These are phyloP conservation scores for Boleophthalmus pectinirostris DNA, from an alignment of 2,113 vertebrate genomes.

Conservation along the genomic window DNA sequence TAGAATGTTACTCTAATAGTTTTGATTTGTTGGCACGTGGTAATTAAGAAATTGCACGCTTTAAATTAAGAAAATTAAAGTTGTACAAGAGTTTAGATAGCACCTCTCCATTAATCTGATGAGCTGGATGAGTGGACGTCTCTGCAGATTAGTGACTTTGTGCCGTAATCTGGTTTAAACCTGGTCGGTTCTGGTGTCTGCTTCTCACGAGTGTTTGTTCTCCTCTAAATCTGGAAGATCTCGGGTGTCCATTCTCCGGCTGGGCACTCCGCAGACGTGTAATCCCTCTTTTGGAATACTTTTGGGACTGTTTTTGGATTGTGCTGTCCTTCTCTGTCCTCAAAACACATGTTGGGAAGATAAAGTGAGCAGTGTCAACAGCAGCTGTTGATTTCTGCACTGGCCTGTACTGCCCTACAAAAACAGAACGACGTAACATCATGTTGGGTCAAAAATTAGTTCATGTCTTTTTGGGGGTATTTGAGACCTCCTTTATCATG, in stretches of 20 bases:
- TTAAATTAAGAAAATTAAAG: no score
- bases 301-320: background rate
- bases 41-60: no score
- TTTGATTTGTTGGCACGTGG: no score
- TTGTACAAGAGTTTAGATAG: no score
- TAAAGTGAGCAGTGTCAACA: conserved; percentile 55
- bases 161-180: conserved; percentile 72
- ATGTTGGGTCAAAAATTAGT: no score
- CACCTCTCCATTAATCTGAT: conserved; percentile 4
- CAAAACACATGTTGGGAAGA: conserved; percentile 72
- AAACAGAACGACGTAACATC: no score
- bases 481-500: no score
- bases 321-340: conserved; percentile 14
- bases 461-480: no score
- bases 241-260: conserved; percentile 72
- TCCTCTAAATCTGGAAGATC: conserved; percentile 68
- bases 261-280: conserved; percentile 55
- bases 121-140: conserved; percentile 32
- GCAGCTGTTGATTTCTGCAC: background rate
- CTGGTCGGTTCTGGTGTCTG: conserved; percentile 70
- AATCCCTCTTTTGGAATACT: conserved; percentile 64
- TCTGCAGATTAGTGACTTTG: conserved; percentile 75
- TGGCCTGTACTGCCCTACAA: no score
- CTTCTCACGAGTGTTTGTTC: conserved; percentile 79
- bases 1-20: no score